Evolutionary conservation across 2,113 vertebrate species (phyloP), one percentile per base, ranked within the genome.

Genomic region (Cairina moschata): DNA sequence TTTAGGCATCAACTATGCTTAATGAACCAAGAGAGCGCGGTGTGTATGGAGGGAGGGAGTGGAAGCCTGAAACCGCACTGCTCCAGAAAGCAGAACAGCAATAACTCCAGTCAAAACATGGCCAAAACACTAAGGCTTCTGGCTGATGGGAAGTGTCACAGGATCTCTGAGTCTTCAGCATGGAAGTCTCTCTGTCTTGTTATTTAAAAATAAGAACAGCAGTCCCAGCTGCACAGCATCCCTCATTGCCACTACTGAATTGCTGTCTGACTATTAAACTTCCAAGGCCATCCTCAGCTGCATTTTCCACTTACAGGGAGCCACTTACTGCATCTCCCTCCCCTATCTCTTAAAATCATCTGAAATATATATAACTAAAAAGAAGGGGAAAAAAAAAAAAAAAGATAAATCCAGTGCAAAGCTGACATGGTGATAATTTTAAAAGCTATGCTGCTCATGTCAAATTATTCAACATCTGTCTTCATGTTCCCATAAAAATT

Each of bases 381-480:
- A 26, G 38, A 63, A 34, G 13, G 22, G 40, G 11, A 10, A 14
- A 36, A 25, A 65, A 40, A 29, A 25, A 36, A 16, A 36, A 10
- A 63, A 28, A 28, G 36, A 69, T 78, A 88, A 94, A 72, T 46
- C 77, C 82, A 82, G 32, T 66, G 90, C 62, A 91, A 96, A 92
- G 89, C 95, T 96, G 97, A 98, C 97, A 98, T 6, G 28, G 97
- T 97, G 97, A 98, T 98, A 97, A 98, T 98, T 98, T 97, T 97
- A 96, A 98, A 97, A 98, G 96, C 97, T 95, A 93, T 96, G 96
- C 98, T 97, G 97, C 95, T 98, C 95, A 93, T 97, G 97, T 98
- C 98, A 98, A 98, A 98, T 98, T 98, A 98, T 97, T 98, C 98
- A 98, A 98, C 98, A 98, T 98, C 98, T 98, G 97, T 98, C 98